These are phyloP conservation scores for Atlantisia rogersi DNA, from an alignment of 2,113 vertebrate species.

Conservation along the genomic window DNA sequence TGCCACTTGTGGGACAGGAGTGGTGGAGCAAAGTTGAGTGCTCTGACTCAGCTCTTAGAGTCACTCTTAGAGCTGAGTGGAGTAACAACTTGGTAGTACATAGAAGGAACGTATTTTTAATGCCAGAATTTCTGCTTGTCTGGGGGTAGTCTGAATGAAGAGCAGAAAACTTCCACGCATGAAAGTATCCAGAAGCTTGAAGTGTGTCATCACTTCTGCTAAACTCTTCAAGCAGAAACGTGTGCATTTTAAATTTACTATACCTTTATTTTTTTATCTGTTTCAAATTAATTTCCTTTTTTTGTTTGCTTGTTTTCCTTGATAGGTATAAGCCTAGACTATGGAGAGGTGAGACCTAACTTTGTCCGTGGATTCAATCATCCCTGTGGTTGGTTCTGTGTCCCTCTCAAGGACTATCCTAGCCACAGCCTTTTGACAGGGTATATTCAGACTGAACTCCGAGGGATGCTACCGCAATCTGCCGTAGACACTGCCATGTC, in stretches of 20 bases:
- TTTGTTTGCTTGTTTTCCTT: constrained; percentile 9
- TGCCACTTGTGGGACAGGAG: rapidly evolving
- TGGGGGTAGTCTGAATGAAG: neutral
- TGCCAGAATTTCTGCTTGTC: neutral
- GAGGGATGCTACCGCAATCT: constrained; percentile 84
- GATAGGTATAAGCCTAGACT: constrained; percentile 82
- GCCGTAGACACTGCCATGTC: constrained; percentile 86
- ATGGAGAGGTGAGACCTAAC: constrained; percentile 69
- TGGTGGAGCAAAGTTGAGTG: neutral
- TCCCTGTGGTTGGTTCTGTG: constrained; percentile 88
- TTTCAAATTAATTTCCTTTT: neutral
- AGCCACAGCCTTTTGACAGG: constrained; percentile 82
- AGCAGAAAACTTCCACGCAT: neutral
- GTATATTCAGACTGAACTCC: constrained; percentile 87
- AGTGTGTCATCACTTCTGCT: neutral
- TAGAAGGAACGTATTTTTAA: neutral
- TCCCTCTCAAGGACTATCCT: constrained; percentile 73
- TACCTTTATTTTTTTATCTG: neutral
- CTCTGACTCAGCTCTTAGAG: neutral
- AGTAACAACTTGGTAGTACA: neutral
- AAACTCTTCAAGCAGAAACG: neutral
- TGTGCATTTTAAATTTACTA: neutral
- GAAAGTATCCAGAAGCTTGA: neutral
- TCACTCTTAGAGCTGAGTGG: neutral
- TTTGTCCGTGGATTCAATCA: constrained; percentile 87